Evolutionary conservation across 2,888 invertebrate species (phyloP).

Genomic region (Furcula furcula): DNA sequence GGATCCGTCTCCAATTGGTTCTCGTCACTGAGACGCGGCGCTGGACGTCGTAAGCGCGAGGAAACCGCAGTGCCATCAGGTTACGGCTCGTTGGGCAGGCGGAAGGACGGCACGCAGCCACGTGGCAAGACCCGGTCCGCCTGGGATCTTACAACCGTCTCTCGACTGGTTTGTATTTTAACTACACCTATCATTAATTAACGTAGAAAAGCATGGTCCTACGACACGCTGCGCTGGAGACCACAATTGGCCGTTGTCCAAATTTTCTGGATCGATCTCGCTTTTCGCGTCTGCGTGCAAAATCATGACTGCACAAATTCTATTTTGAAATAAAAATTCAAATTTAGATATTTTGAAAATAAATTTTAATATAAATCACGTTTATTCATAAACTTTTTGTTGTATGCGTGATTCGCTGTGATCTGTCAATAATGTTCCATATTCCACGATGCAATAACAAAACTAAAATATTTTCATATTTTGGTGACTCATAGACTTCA

Average conservation of each 20-base stretch:
- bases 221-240: conserved; percentile 54
- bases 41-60: conserved; percentile 69
- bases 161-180: conserved; percentile 79
- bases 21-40: conserved; percentile 87
- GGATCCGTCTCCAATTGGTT: conserved; percentile 91
- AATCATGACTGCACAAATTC: conserved; percentile 55
- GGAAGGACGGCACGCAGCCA: conserved; percentile 70
- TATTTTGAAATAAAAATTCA: conserved; percentile 10
- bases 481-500: conserved; percentile 7
- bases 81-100: conserved; percentile 78
- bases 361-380: too few species aligned
- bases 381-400: too few species aligned
- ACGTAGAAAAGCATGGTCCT: conserved; percentile 18
- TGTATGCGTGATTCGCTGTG: conserved; percentile 12
- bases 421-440: conserved; percentile 1
- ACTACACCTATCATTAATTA: conserved; percentile 23
- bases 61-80: conserved; percentile 58
- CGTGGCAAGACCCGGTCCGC: conserved; percentile 79
- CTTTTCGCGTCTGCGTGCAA: conserved; percentile 57
- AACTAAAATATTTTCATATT: conserved; percentile 3
- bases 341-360: too few species aligned
- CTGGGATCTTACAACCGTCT: conserved; percentile 83
- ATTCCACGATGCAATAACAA: background rate
- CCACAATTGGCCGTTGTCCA: conserved; percentile 68
- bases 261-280: conserved; percentile 71